These are phyloP conservation scores for Desoria tigrina DNA, from an alignment of 2,888 invertebrate species.

Conservation along the genomic window DNA sequence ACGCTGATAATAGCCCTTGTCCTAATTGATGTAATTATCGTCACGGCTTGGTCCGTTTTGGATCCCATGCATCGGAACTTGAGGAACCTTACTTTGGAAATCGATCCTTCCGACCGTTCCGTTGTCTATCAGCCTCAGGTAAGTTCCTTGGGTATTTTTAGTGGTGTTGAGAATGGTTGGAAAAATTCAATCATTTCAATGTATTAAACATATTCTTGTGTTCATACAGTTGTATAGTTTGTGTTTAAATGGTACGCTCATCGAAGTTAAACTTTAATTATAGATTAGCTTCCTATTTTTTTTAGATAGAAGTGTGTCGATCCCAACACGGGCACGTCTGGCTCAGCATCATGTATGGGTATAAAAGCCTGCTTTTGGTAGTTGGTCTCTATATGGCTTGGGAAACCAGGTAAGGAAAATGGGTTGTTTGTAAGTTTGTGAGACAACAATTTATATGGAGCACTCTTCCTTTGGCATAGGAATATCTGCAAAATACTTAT, in stretches of 20 bases:
- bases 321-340: constrained; percentile 85
- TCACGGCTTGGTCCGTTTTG: constrained; percentile 78
- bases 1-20: constrained; percentile 78
- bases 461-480: no score
- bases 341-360: constrained; percentile 85
- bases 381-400: constrained; percentile 95
- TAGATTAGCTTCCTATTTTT: background rate
- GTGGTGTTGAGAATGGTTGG: no score
- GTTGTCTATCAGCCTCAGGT: constrained; percentile 85
- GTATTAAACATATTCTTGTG: no score
- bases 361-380: constrained; percentile 82
- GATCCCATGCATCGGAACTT: constrained; percentile 86
- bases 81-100: constrained; percentile 78
- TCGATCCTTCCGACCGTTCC: constrained; percentile 73
- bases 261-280: constrained; percentile 1
- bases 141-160: constrained; percentile 53
- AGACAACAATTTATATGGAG: constrained; percentile 3
- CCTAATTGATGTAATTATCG: constrained; percentile 78
- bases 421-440: background rate
- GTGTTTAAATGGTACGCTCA: background rate
- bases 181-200: no score
- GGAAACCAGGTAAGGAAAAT: constrained; percentile 69
- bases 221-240: no score
- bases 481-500: no score
- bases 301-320: constrained; percentile 82